Conservation (phyloP, 2,113 vertebrate species). For the Agapornis roseicollis region DNA sequence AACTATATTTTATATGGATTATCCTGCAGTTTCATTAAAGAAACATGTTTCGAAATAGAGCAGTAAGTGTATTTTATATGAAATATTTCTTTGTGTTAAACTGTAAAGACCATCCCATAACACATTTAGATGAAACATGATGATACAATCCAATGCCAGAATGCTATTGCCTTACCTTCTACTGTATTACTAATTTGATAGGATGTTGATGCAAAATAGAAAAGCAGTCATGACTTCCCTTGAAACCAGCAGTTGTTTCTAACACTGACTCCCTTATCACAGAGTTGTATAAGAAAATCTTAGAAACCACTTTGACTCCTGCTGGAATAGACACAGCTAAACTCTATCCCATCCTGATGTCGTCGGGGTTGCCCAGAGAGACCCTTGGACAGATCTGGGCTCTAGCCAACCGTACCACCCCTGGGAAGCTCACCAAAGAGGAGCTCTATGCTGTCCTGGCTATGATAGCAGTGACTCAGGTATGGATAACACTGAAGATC, state of each 20-base stretch:
- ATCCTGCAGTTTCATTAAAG: neutral
- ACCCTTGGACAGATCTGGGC: constrained; percentile 98
- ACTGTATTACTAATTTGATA: neutral
- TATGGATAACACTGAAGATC: constrained; percentile 11
- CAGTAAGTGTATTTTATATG: neutral
- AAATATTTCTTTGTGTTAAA: neutral
- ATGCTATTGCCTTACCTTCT: neutral
- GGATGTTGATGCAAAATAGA: neutral
- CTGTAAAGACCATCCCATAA: neutral
- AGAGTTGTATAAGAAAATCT: constrained; percentile 96
- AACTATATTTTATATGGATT: neutral
- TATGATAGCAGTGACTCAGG: constrained; percentile 94
- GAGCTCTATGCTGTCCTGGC: constrained; percentile 93
- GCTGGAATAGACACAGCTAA: constrained; percentile 95
- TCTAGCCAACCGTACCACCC: constrained; percentile 93
- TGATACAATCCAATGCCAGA: neutral
- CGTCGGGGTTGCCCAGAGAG: constrained; percentile 94
- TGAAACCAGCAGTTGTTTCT: neutral
- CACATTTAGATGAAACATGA: neutral
- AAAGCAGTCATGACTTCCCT: neutral
- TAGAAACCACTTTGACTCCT: constrained; percentile 91
- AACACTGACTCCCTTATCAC: constrained; percentile 21
- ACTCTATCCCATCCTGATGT: constrained; percentile 96
- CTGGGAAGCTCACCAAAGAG: constrained; percentile 95
- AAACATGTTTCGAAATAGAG: neutral